These are phyloP conservation scores for Isichthys henryi DNA, from an alignment of 2,113 vertebrate genomes.

Conservation along the genomic window DNA sequence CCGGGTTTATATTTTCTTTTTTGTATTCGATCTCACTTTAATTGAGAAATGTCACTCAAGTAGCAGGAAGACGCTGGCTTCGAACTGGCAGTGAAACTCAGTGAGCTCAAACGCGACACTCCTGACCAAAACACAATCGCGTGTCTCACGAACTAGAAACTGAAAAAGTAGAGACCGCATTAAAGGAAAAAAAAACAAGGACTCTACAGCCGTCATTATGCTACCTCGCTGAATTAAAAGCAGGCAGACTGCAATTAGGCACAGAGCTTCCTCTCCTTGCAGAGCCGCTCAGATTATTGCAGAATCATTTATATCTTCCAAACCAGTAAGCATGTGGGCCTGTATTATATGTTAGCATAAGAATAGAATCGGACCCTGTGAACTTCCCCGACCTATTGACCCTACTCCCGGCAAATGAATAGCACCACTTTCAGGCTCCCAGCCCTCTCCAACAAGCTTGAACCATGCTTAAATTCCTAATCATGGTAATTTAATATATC, in stretches of 20 bases:
- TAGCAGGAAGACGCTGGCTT: not conserved
- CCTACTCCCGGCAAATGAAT: conserved; percentile 83
- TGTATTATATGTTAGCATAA: conserved; percentile 87
- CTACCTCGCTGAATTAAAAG: conserved; percentile 50
- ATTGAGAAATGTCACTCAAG: not conserved
- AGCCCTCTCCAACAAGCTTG: conserved; percentile 80
- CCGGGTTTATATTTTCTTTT: not conserved
- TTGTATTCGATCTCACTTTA: not conserved
- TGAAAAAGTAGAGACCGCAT: conserved; percentile 4
- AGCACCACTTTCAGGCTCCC: conserved; percentile 71
- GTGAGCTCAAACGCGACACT: not conserved
- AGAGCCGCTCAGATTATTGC: conserved; percentile 76
- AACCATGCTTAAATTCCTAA: conserved; percentile 89
- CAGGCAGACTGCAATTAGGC: conserved; percentile 67
- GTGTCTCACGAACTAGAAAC: conserved; percentile 34
- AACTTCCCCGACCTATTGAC: conserved; percentile 91
- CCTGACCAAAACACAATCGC: conserved; percentile 45
- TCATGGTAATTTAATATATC: conserved; percentile 99
- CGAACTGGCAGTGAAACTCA: not conserved
- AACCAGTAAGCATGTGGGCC: conserved; percentile 76
- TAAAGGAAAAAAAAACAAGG: conserved; percentile 25
- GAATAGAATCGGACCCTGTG: conserved; percentile 88
- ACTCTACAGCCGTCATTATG: conserved; percentile 49
- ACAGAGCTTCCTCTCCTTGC: conserved; percentile 61
- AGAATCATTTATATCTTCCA: conserved; percentile 94